phyloP scores from a whole-genome alignment of 2,888 invertebrate species.

The Volucella bombylans region DNA sequence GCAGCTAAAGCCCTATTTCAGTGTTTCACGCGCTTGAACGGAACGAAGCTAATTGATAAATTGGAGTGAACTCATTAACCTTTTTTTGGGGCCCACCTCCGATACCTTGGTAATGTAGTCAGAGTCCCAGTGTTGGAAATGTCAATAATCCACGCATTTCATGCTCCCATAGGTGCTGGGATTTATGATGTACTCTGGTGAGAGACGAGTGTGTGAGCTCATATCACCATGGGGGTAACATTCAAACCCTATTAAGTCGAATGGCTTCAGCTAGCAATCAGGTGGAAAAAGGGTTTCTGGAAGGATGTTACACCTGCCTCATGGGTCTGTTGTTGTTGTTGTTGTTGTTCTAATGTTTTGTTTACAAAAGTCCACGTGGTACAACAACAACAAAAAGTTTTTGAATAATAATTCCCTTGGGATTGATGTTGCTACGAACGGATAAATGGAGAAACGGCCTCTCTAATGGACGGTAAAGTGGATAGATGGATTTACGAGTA shows the following conservation, averaged over 20 bases:
- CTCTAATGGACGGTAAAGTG: too few species aligned
- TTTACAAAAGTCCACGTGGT: too few species aligned
- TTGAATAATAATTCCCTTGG: too few species aligned
- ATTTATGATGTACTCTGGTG: neutral
- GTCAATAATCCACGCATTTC: conserved; percentile 21
- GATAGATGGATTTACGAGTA: too few species aligned
- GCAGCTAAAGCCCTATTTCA: too few species aligned
- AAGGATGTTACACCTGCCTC: neutral
- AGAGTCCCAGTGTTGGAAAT: neutral
- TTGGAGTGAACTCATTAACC: conserved; percentile 26
- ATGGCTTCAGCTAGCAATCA: conserved; percentile 35
- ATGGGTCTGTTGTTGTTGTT: neutral
- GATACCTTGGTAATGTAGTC: too few species aligned
- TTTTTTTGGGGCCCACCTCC: neutral
- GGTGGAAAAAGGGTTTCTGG: conserved; percentile 39
- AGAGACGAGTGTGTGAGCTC: neutral
- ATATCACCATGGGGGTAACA: conserved; percentile 13
- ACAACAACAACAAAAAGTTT: too few species aligned
- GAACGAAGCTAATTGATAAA: conserved; percentile 53
- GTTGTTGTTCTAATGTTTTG: too few species aligned
- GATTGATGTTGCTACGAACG: too few species aligned
- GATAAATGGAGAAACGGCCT: too few species aligned
- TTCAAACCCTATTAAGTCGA: conserved; percentile 39
- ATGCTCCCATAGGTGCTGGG: conserved; percentile 14
- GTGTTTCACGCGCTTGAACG: conserved; percentile 11